These are phyloP conservation scores for Pteropus rufus DNA, from an alignment of 2,797 vertebrate species.

Conservation along the genomic window DNA sequence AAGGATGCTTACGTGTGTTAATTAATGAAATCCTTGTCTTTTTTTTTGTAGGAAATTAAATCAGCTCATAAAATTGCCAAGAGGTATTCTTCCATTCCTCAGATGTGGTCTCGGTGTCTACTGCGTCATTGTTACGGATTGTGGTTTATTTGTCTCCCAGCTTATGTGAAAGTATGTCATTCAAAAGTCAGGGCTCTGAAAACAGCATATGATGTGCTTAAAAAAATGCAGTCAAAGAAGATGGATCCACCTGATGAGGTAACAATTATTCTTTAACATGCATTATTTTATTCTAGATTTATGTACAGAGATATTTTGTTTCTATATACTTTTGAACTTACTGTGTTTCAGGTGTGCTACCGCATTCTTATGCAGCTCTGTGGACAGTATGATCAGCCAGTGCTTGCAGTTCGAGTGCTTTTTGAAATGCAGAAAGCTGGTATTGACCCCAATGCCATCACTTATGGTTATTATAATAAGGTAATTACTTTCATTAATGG, in stretches of 20 bases:
- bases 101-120: conserved; percentile 99
- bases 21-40: conserved; percentile 35
- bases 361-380: conserved; percentile 97
- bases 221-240: conserved; percentile 97
- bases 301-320: fast-evolving
- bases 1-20: conserved; percentile 28
- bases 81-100: conserved; percentile 94
- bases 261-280: background rate
- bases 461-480: conserved; percentile 99
- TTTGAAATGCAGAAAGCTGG: conserved; percentile 99
- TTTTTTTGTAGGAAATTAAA: conserved; percentile 92
- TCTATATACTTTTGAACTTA: background rate
- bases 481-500: conserved; percentile 77
- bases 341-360: conserved; percentile 92
- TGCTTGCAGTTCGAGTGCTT: conserved; percentile 94
- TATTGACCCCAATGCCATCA: conserved; percentile 98
- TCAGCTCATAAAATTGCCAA: conserved; percentile 96
- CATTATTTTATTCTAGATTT: background rate
- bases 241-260: conserved; percentile 98
- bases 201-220: conserved; percentile 94
- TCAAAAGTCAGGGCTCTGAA: conserved; percentile 96
- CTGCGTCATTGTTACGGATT: conserved; percentile 96
- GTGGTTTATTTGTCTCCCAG: conserved; percentile 99
- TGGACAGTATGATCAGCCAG: conserved; percentile 97
- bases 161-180: conserved; percentile 92